These are phyloP conservation scores for Argyrosomus regius DNA, from an alignment of 2,797 vertebrate genomes.

Conservation along the genomic window DNA sequence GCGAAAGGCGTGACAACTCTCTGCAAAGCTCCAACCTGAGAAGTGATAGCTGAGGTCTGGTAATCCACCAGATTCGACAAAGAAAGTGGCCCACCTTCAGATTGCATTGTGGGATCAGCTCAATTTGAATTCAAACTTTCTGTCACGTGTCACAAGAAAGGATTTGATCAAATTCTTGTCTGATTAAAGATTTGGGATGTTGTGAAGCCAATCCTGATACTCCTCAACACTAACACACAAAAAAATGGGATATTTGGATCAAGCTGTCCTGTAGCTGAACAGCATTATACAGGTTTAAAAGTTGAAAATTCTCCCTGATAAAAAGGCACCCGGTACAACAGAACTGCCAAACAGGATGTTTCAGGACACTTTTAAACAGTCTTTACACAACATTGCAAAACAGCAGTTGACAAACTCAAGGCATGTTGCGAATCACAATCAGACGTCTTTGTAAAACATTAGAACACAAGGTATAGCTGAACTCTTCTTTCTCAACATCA, in stretches of 20 bases:
- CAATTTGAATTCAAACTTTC: background rate
- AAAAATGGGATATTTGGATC: too few relatives aligned
- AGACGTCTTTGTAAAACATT: conserved; percentile 1
- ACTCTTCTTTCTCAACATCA: background rate
- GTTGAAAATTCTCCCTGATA: conserved; percentile 14
- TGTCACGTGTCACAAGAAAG: background rate
- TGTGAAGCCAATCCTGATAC: background rate
- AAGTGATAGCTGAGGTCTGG: background rate
- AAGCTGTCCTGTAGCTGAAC: background rate
- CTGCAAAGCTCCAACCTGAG: conserved; percentile 3
- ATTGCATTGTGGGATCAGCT: too few relatives aligned
- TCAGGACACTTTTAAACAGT: background rate
- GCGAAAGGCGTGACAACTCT: too few relatives aligned
- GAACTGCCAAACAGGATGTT: background rate
- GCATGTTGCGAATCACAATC: conserved; percentile 11
- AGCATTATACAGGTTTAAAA: background rate
- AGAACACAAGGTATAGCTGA: conserved; percentile 12
- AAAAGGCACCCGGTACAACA: conserved; percentile 38
- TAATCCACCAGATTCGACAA: background rate
- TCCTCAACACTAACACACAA: background rate
- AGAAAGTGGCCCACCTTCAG: background rate
- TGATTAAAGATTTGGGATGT: background rate
- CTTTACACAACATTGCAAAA: conserved; percentile 34
- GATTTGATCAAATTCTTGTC: background rate
- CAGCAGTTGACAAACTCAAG: conserved; percentile 12